Evolutionary conservation across 92 coral and sea anemone genomes (phyloP).

Genomic region (Virgularia gustaviana): DNA sequence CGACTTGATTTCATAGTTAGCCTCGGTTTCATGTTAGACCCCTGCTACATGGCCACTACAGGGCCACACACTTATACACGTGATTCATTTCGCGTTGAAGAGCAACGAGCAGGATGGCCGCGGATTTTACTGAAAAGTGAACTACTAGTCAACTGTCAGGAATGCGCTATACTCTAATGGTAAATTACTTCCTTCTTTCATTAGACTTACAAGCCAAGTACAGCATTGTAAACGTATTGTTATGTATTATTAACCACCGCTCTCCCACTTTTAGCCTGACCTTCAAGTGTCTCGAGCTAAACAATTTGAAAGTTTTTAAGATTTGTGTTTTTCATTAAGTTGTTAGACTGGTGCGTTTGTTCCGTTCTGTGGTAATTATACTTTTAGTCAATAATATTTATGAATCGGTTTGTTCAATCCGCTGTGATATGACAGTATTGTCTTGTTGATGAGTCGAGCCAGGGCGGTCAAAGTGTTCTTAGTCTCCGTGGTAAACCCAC

Average conservation of each 20-base stretch:
- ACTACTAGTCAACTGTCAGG: constrained; percentile 26
- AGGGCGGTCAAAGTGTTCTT: background rate
- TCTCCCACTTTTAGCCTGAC: background rate
- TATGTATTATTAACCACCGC: background rate
- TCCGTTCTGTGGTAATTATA: too few species aligned
- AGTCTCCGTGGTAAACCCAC: background rate
- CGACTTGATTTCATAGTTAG: background rate
- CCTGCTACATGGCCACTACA: too few species aligned
- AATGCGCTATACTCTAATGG: constrained; percentile 39
- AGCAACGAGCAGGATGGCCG: constrained; percentile 26
- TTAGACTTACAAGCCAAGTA: background rate
- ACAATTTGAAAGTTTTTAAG: too few species aligned
- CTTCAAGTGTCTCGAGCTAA: too few species aligned
- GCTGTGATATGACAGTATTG: too few species aligned
- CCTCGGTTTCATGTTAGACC: constrained; percentile 35
- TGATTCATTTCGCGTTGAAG: too few species aligned
- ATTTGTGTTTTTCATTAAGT: too few species aligned
- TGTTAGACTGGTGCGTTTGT: too few species aligned
- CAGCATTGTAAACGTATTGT: background rate
- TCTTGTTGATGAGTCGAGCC: background rate
- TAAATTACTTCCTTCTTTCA: constrained; percentile 11
- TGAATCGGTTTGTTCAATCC: too few species aligned
- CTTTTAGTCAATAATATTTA: too few species aligned
- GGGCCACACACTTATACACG: too few species aligned
- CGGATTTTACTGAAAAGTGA: constrained; percentile 3